These are phyloP conservation scores for Catocala sponsa DNA, from an alignment of 2,888 invertebrate species.

Conservation along the genomic window DNA sequence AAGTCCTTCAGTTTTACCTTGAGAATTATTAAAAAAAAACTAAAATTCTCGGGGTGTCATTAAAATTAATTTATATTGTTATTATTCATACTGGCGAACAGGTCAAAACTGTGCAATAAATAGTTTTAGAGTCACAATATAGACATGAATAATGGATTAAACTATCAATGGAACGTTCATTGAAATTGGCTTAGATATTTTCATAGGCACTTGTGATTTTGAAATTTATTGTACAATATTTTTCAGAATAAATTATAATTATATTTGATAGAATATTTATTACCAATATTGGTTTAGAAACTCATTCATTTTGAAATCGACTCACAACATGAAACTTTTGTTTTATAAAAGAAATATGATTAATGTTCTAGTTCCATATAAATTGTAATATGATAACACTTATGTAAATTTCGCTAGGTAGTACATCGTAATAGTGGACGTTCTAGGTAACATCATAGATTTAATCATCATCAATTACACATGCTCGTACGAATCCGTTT, in stretches of 20 bases:
- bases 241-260: background rate
- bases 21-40: conserved; percentile 28
- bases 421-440: too few relatives aligned
- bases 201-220: conserved; percentile 20
- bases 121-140: conserved; percentile 29
- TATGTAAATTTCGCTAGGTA: too few relatives aligned
- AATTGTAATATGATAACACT: too few relatives aligned
- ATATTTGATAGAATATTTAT: background rate
- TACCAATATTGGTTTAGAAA: background rate
- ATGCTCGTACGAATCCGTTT: too few relatives aligned
- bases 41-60: conserved; percentile 25
- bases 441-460: too few relatives aligned
- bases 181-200: conserved; percentile 14
- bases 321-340: background rate
- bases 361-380: too few relatives aligned
- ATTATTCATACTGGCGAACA: conserved; percentile 32
- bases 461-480: too few relatives aligned
- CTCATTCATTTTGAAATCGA: background rate
- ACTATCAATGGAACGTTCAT: conserved; percentile 21
- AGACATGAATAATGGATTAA: conserved; percentile 31
- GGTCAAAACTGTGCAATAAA: conserved; percentile 38
- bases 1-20: conserved; percentile 46
- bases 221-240: conserved; percentile 19
- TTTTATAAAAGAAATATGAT: too few relatives aligned
- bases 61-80: conserved; percentile 46